Percentiles rank a stretch among this genome's conserved stretches.
phyloP scores from a whole-genome alignment of 2,113 vertebrate genomes.

The Sakesphorus luctuosus region DNA sequence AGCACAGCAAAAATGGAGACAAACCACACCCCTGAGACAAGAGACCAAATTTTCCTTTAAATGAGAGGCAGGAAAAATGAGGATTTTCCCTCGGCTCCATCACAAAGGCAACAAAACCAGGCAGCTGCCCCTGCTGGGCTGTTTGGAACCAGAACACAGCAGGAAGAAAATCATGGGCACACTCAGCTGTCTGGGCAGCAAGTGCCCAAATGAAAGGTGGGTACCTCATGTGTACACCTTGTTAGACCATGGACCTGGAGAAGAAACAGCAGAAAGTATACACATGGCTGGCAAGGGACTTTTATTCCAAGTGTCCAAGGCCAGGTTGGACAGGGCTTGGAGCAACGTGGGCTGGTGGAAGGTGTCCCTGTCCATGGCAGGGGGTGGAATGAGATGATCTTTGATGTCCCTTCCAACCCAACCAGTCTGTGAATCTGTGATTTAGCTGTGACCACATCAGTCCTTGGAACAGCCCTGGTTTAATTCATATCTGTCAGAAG shows the following conservation, averaged over 20 bases:
- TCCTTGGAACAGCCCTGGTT: no score
- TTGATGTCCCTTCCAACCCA: neutral
- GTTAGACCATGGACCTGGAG: neutral
- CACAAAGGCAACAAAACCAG: neutral
- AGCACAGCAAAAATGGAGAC: neutral
- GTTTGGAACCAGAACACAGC: neutral
- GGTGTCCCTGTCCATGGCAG: neutral
- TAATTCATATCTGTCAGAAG: no score
- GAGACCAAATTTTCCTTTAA: neutral
- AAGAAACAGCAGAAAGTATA: neutral
- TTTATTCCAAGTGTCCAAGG: neutral
- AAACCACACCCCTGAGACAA: neutral
- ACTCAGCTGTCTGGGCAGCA: neutral
- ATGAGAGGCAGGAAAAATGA: neutral
- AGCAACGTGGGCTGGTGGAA: neutral
- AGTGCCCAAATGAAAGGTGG: neutral
- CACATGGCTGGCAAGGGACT: fast-evolving
- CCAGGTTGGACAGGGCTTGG: neutral
- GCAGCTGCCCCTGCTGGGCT: neutral
- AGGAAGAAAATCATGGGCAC: neutral
- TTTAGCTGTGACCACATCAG: no score
- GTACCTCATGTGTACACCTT: fast-evolving
- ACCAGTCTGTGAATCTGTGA: no score
- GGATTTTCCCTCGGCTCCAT: neutral
- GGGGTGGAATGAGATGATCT: fast-evolving